phyloP scores from a whole-genome alignment of 2,113 vertebrate species.

The Ctenodactylus gundi region DNA sequence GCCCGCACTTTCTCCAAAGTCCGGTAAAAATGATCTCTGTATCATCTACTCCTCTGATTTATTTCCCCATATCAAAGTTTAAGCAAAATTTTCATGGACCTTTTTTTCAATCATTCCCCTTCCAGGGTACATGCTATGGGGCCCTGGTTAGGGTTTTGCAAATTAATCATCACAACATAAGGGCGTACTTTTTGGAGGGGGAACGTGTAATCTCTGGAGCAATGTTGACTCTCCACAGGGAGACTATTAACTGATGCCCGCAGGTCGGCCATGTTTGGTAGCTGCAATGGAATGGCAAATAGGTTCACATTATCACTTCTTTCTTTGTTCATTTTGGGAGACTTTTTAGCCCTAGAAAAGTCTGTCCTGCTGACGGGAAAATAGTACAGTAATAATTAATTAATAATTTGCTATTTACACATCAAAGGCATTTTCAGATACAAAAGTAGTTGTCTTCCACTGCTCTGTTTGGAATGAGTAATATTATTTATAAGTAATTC shows the following conservation, averaged over 20 bases:
- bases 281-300: not conserved
- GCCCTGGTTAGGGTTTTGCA: not conserved
- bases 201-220: not conserved
- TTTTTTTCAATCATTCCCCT: not conserved
- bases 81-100: not conserved
- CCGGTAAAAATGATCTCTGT: not conserved
- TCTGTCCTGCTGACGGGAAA: not conserved
- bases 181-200: not conserved
- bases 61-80: not conserved
- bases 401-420: not conserved
- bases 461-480: not conserved
- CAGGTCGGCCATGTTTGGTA: not conserved
- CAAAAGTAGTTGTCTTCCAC: conserved; percentile 18
- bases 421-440: not conserved
- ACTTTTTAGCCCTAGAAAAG: not conserved
- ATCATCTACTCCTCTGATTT: not conserved
- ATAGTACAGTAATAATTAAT: not conserved
- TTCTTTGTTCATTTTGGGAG: not conserved
- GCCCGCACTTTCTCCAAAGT: not conserved
- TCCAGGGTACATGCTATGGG: not conserved
- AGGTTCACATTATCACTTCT: not conserved
- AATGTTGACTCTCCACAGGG: not conserved
- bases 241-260: not conserved
- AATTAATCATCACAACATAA: not conserved
- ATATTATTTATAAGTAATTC: conserved; percentile 1